Evolutionary conservation across 2,888 invertebrate species (phyloP), one percentile per base, ranked within the genome.

Genomic region (Patella depressa): DNA sequence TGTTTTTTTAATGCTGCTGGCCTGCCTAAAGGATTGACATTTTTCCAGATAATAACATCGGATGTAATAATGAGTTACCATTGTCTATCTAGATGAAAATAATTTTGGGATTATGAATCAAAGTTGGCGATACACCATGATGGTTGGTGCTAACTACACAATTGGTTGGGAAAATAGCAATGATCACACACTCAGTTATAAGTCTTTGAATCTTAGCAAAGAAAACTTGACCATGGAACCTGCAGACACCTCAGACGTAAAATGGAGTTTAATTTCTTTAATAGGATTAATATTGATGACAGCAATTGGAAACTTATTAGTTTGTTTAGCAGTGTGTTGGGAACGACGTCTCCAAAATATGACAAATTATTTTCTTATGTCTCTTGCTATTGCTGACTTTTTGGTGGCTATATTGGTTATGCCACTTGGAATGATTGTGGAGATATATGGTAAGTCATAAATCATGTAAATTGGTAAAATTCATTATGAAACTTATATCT

Each of bases 351-450:
- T 98, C 81, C 98, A 98, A 92, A 98, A 97, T 92, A 96, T 97
- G 87, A 98, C 98, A 82, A 98, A 98, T 93, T 98, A 98, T 92
- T 98, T 98, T 92, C 93, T 98, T 81, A 94, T 98, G 89, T 98
- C 98, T n/a, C 93, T 98, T 89, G 97, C 98, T 75, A 96, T 98
- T 79, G 98, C 98, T 75, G 98, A 98, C 93, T 93, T 98, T 80
- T 93, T 98, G 81, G 98, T 98, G 90, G 97, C 97, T 89, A 92
- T 97, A 82, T 95, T 98, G 89, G 98, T 98, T 77, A 98, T 98
- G 98, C 98, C 98, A 3, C 94, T 98, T 91, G 97, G 97, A 77
- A 97, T 98, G 76, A 95, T 98, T 12, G 89, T 90, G 34, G 89
- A 88, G 79, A 85, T 89, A 2, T 87, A 85, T 81, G 88, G 88